Evolutionary conservation across 2,888 invertebrate species (phyloP).

Genomic region (Leucoma salicis): DNA sequence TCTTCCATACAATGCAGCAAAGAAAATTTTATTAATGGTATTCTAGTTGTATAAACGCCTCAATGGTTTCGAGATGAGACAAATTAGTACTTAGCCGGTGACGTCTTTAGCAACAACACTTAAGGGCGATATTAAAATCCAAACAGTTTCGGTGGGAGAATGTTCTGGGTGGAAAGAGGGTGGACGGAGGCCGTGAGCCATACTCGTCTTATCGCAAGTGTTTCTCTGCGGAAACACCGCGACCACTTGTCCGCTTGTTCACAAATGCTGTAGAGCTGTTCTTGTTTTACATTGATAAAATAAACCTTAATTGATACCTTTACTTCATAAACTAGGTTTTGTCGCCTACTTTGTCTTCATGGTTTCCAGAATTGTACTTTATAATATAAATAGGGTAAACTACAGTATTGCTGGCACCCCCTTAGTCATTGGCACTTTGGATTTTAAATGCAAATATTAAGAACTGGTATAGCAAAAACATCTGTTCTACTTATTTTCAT

Average conservation of each 20-base stretch:
- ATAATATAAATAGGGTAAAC: no score
- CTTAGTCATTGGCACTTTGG: no score
- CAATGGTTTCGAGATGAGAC: slow-evolving; percentile 64
- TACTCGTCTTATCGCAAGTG: slow-evolving; percentile 65
- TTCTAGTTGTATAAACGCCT: slow-evolving; percentile 45
- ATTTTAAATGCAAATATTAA: no score
- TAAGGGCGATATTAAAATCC: slow-evolving; percentile 78
- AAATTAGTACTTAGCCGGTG: slow-evolving; percentile 75
- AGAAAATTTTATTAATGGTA: slow-evolving; percentile 25
- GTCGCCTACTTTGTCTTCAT: no score
- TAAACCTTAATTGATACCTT: no score
- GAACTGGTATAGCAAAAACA: no score
- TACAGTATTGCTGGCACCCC: no score
- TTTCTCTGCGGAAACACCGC: slow-evolving; percentile 67
- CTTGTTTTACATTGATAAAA: no score
- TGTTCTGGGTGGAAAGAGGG: slow-evolving; percentile 21
- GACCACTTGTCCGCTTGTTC: slow-evolving; percentile 59
- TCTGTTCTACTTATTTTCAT: no score
- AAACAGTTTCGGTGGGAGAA: slow-evolving; percentile 56
- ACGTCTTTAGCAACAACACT: slow-evolving; percentile 76
- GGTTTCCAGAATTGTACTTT: no score
- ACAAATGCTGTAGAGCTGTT: slow-evolving; percentile 35
- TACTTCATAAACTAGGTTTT: no score
- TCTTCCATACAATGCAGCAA: slow-evolving; percentile 13
- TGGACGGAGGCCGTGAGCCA: slow-evolving; percentile 33